phyloP scores from a whole-genome alignment of 2,797 vertebrate species.

The Gobio occitaniae region DNA sequence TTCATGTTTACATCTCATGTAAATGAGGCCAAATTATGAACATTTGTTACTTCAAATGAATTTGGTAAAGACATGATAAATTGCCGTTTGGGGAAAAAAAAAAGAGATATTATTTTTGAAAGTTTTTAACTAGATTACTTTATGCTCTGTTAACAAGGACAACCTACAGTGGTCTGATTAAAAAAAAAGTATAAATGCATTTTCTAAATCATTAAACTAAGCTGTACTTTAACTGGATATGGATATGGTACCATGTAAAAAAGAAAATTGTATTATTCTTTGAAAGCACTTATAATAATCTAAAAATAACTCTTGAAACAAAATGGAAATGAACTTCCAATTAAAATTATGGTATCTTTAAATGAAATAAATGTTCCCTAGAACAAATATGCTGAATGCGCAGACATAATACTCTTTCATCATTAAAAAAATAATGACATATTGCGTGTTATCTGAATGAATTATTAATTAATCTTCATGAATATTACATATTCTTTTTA shows the following conservation, averaged over 20 bases:
- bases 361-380: conserved; percentile 70
- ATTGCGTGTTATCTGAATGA: conserved; percentile 75
- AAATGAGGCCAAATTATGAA: conserved; percentile 57
- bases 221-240: conserved; percentile 62
- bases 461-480: conserved; percentile 79
- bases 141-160: conserved; percentile 68
- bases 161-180: conserved; percentile 64
- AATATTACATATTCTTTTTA: conserved; percentile 78
- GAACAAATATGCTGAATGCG: conserved; percentile 77
- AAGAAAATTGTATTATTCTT: conserved; percentile 68
- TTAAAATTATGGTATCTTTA: conserved; percentile 73
- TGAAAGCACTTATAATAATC: conserved; percentile 76
- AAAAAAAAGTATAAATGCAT: conserved; percentile 63
- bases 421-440: conserved; percentile 70
- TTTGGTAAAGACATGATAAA: conserved; percentile 52
- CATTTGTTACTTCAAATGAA: conserved; percentile 53
- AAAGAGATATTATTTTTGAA: conserved; percentile 48
- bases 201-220: conserved; percentile 68
- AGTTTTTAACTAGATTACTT: conserved; percentile 58
- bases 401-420: conserved; percentile 74
- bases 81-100: conserved; percentile 52
- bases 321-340: conserved; percentile 73
- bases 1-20: too few species aligned
- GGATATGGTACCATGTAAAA: conserved; percentile 42
- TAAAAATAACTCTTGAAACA: conserved; percentile 70